These are phyloP conservation scores for Caenorhabditis elegans DNA, from an alignment of 1,140 invertebrate species.

Conservation along the genomic window WBcel235 BX284602.5:11913001-11913500, in stretches of 20 bases:
- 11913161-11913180: too few species aligned
- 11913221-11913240: conserved; percentile 62
- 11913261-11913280: conserved; percentile 53
- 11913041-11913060: too few species aligned
- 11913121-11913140: too few species aligned
- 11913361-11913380: conserved; percentile 62
- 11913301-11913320: conserved; percentile 54
- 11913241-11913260: conserved; percentile 62
- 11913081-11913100: too few species aligned
- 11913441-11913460: not conserved
- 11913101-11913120: too few species aligned
- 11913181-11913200: too few species aligned
- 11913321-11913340: conserved; percentile 50
- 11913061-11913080: too few species aligned
- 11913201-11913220: not conserved
- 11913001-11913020: too few species aligned
- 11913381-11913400: conserved; percentile 50
- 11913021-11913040: too few species aligned
- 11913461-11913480: too few species aligned
- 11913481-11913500: conserved; percentile 58
- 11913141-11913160: too few species aligned
- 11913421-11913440: conserved; percentile 58
- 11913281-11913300: conserved; percentile 54
- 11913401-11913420: conserved; percentile 55
- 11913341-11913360: conserved; percentile 45